Base-by-base conservation (phyloP, 1,140 invertebrate species). In the Pogonomyrmex californicus region DNA sequence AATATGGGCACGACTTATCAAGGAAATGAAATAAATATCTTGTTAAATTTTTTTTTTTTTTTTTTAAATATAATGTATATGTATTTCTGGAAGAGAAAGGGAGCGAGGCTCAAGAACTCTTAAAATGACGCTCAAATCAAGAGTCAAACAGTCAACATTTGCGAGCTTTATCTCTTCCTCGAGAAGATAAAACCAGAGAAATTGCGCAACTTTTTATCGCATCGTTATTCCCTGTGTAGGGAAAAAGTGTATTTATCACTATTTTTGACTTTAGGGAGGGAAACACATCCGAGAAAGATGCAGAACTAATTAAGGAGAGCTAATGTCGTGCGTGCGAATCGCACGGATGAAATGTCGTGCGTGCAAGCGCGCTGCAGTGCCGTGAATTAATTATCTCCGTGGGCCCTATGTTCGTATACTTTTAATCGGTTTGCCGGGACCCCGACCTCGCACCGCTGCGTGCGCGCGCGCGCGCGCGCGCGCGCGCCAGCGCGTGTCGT, bases 321-420 rank as follows among this genome's bases (percentile, higher is more conserved):
- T 63, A 44, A 65, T 56, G 36, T 66, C 60, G 68, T 85, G 65
- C 60, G 68, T 85, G 65, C 79, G 88, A 88, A 89, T 90, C 88
- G 79, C 41, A 23, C 81, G 89, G 86, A 87, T 89, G 87, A 90
- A 87, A 70, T 70, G 88, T 85, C 63, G 76, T 60, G 89, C 87
- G 70, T 49, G 41, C 77, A 30, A 23, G 81, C 86, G 86, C 86
- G 83, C 85, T 44, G 81, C 86, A 85, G 79, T 70, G 87, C 88
- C 68, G 86, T 90, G 91, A 93, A 92, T 92, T 92, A 92, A 93
- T 93, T 93, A 93, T 92, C 90, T 90, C 17, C 87, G 77, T 90
- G 81, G 83, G 62, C 70, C 88, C 78, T 77, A 76, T 90, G 88
- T 90, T 90, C 90, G 89, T 88, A 23, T 23, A 86, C 75, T 90